These are phyloP conservation scores for Metopia argyrocephala DNA, from an alignment of 2,888 invertebrate species.

Conservation along the genomic window DNA sequence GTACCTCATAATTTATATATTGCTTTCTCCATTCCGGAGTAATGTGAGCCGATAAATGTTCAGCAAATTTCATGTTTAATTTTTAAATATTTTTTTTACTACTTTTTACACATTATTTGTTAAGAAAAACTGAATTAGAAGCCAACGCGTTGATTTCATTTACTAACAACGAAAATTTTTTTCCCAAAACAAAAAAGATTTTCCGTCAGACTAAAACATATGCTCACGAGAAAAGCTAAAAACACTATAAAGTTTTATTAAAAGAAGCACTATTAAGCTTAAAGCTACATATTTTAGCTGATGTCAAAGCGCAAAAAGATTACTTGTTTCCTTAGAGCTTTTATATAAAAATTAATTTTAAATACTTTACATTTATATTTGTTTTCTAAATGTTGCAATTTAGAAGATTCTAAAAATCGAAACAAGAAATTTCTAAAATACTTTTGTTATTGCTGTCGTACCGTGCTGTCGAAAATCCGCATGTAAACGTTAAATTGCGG, in stretches of 20 bases:
- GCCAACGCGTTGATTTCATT: constrained; percentile 40
- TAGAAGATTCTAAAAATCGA: too few species aligned
- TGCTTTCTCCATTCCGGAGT: constrained; percentile 96
- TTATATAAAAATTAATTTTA: neutral
- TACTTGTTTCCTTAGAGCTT: constrained; percentile 8
- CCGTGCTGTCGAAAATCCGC: too few species aligned
- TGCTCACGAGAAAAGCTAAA: constrained; percentile 27
- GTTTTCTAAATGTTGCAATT: too few species aligned
- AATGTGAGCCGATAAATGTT: constrained; percentile 91
- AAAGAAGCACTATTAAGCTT: constrained; percentile 3
- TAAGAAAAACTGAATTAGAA: neutral
- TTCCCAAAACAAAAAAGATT: constrained; percentile 62
- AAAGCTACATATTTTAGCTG: constrained; percentile 8
- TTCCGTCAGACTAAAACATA: constrained; percentile 44
- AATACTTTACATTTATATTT: too few species aligned
- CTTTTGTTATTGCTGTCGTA: too few species aligned
- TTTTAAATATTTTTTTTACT: constrained; percentile 23
- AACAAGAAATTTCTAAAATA: too few species aligned
- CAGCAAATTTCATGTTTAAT: constrained; percentile 90
- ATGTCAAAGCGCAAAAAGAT: too few species aligned
- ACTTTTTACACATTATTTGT: constrained; percentile 44
- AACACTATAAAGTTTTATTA: constrained; percentile 22
- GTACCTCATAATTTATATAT: constrained; percentile 86
- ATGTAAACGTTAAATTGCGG: too few species aligned
- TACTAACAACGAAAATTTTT: constrained; percentile 33